These are phyloP conservation scores for Peromyscus attwateri DNA, from an alignment of 2,797 vertebrate species.

Conservation along the genomic window DNA sequence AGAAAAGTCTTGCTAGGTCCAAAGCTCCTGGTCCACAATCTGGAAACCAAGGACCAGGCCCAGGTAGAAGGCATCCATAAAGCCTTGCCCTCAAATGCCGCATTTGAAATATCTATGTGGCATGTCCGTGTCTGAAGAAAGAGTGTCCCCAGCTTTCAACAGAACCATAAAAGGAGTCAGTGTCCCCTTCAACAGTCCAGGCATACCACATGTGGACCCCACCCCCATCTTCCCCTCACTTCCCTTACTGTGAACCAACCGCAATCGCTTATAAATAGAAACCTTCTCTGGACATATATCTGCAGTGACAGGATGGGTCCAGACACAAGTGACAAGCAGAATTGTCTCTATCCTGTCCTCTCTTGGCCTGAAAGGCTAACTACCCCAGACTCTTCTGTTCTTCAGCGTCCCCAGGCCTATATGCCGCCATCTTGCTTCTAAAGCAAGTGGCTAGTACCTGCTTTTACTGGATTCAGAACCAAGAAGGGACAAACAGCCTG, in stretches of 20 bases:
- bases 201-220: background rate
- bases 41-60: background rate
- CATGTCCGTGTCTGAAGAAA: background rate
- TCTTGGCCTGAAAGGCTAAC: background rate
- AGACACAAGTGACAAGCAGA: conserved; percentile 15
- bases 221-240: background rate
- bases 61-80: background rate
- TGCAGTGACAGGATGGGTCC: conserved; percentile 81
- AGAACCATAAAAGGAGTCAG: conserved; percentile 12
- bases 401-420: background rate
- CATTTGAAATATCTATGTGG: background rate
- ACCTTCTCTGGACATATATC: conserved; percentile 86
- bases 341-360: conserved; percentile 28
- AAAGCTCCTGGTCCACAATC: background rate
- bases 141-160: background rate
- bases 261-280: conserved; percentile 88
- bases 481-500: background rate
- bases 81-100: background rate
- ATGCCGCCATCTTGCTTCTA: background rate
- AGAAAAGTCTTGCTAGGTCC: background rate
- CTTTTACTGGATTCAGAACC: background rate
- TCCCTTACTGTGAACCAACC: conserved; percentile 44
- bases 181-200: conserved; percentile 18
- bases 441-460: background rate
- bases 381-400: background rate